Base-by-base conservation (phyloP, 2,113 vertebrate species). In the Plectropomus leopardus region DNA sequence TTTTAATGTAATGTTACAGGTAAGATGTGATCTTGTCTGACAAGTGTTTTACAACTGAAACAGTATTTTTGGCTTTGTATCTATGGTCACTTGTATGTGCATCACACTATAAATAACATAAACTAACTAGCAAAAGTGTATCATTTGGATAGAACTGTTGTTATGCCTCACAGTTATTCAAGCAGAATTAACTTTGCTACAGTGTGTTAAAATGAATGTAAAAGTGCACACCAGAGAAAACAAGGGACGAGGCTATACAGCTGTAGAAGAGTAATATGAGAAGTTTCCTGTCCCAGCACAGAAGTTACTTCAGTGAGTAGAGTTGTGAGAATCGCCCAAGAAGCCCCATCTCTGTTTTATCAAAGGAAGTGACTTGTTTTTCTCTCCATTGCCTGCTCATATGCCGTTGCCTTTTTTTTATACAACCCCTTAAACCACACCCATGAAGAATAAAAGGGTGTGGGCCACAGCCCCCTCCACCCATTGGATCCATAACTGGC, bases 401-500 rank as follows among this genome's bases (percentile, higher is more conserved):
- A 6, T 47, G 17, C 5, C 50, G 21, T 34, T 7, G 19, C 21
- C 7, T 9, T n/a, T n/a, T 8, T 28, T 8, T 45, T 11, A 51
- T n/a, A 10, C 32, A 55, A 5, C 30, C 14, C 14, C 14, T 64
- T 14, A 70, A 60, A 67, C 83, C 74, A 72, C 85, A 72, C 80
- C 85, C 85, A 76, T 16, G 1, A 8, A 3, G 3, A 15, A 67
- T 87, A 87, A 71, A 83, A 75, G 13, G 24, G n/a, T 40, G 6
- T 32, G 9, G 58, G 1, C 21, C 1, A 9, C 26, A 19, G 13
- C 2, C 24, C 17, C 54, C 23, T 23, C 8, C 19, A 69, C 7
- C n/a, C 30, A 71, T 13, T 68, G 11, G 6, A 23, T 48, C 44
- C 30, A 68, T 45, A 75, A 11, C 4, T 59, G 0, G 1, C 58